These are phyloP conservation scores for Cyrtonyx montezumae DNA, from an alignment of 2,113 vertebrate species.

Conservation along the genomic window DNA sequence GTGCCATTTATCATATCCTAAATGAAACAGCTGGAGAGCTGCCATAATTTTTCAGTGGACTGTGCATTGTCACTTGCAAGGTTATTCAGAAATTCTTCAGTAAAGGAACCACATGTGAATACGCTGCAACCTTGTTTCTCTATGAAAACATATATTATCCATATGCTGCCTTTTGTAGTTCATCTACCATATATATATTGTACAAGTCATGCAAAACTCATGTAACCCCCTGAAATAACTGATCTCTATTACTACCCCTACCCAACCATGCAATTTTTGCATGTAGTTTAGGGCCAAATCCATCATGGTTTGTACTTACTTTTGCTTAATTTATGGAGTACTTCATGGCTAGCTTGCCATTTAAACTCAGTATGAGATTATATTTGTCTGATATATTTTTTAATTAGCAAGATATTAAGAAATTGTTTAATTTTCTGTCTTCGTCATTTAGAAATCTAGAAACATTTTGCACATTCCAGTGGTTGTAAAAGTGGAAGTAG, in stretches of 20 bases:
- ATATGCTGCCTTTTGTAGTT: background rate
- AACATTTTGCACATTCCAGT: background rate
- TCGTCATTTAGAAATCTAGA: background rate
- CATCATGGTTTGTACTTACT: background rate
- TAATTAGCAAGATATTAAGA: background rate
- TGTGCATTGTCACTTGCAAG: slow-evolving; percentile 29
- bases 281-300: background rate
- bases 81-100: slow-evolving; percentile 39
- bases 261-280: background rate
- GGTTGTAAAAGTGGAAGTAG: background rate
- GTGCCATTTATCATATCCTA: slow-evolving; percentile 47
- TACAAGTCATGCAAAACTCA: background rate
- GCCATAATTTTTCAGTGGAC: slow-evolving; percentile 47
- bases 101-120: background rate
- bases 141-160: background rate
- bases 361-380: background rate
- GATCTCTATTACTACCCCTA: background rate
- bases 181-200: background rate
- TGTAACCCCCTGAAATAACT: background rate
- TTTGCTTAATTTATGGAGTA: background rate
- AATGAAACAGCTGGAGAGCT: slow-evolving; percentile 48
- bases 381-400: background rate
- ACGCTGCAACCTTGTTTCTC: background rate
- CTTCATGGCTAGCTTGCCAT: background rate
- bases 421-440: background rate